These are phyloP conservation scores for Globia sparganii DNA, from an alignment of 2,888 invertebrate species.

Conservation along the genomic window DNA sequence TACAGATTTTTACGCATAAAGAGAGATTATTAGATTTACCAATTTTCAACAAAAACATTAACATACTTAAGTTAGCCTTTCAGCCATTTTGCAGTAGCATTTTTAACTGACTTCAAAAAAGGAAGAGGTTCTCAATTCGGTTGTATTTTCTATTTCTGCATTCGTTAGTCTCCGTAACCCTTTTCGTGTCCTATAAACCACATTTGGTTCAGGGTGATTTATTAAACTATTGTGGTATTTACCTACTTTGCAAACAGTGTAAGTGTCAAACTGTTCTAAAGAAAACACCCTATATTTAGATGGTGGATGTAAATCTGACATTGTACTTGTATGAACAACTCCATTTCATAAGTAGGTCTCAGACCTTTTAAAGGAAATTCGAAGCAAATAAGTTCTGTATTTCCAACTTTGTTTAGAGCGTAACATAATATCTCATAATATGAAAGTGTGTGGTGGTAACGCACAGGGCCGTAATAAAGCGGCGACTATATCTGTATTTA, in stretches of 20 bases:
- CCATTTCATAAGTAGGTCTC: conserved; percentile 22
- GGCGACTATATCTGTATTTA: background rate
- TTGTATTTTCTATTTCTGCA: background rate
- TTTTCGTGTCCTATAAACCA: background rate
- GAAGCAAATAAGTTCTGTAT: conserved; percentile 41
- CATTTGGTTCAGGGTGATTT: background rate
- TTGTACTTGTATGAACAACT: conserved; percentile 25
- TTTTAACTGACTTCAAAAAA: too few relatives aligned
- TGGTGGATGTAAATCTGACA: conserved; percentile 12
- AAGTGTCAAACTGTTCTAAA: background rate
- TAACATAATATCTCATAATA: conserved; percentile 46
- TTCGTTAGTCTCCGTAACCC: too few relatives aligned
- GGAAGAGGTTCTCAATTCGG: too few relatives aligned
- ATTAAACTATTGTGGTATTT: background rate
- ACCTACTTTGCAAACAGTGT: background rate
- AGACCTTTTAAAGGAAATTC: conserved; percentile 28
- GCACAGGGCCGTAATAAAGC: background rate
- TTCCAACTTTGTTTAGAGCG: conserved; percentile 28
- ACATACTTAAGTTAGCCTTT: too few relatives aligned
- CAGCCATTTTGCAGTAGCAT: background rate
- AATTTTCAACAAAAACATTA: background rate
- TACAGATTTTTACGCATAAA: too few relatives aligned
- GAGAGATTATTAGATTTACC: too few relatives aligned
- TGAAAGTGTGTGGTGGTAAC: conserved; percentile 28
- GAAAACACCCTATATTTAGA: background rate